Percentiles rank a stretch among this genome's conserved stretches.
Evolutionary conservation across 2,113 vertebrate genomes (phyloP).

Genomic region (Pluvianellus socialis): DNA sequence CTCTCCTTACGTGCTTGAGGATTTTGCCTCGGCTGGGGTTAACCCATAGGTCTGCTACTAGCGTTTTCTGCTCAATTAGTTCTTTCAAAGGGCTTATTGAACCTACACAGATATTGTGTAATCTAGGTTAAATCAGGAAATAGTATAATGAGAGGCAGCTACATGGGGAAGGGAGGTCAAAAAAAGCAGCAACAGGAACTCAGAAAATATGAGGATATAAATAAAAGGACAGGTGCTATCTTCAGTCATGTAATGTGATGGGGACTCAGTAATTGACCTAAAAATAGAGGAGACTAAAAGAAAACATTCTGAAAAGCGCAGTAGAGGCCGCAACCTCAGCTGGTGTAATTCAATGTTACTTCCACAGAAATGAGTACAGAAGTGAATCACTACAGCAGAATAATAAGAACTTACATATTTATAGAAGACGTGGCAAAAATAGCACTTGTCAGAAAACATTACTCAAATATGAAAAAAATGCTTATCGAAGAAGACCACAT

Average conservation of each 20-base stretch:
- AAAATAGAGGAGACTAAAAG: constrained; percentile 46
- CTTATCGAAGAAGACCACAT: constrained; percentile 19
- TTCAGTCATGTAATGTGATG: constrained; percentile 51
- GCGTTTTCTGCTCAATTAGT: not conserved
- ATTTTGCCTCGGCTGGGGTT: not conserved
- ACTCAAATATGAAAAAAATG: constrained; percentile 48
- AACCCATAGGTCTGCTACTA: not conserved
- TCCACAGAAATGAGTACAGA: constrained; percentile 6
- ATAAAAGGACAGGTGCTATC: constrained; percentile 57
- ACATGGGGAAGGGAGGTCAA: not conserved
- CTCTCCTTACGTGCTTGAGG: not conserved
- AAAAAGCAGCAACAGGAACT: constrained; percentile 44
- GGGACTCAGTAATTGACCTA: constrained; percentile 40
- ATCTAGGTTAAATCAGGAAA: constrained; percentile 43
- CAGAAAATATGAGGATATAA: constrained; percentile 47
- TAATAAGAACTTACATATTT: constrained; percentile 43
- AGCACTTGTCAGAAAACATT: constrained; percentile 30
- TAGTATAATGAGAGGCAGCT: not conserved
- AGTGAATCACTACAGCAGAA: constrained; percentile 49
- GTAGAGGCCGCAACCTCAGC: constrained; percentile 22
- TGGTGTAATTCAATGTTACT: constrained; percentile 36
- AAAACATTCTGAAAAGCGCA: constrained; percentile 20
- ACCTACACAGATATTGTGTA: constrained; percentile 11
- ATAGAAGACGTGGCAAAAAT: constrained; percentile 32
- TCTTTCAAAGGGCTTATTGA: not conserved